Base-by-base conservation (phyloP, 53 echinoderm and acorn worm species). In the Hippasteria phrygiana region DNA sequence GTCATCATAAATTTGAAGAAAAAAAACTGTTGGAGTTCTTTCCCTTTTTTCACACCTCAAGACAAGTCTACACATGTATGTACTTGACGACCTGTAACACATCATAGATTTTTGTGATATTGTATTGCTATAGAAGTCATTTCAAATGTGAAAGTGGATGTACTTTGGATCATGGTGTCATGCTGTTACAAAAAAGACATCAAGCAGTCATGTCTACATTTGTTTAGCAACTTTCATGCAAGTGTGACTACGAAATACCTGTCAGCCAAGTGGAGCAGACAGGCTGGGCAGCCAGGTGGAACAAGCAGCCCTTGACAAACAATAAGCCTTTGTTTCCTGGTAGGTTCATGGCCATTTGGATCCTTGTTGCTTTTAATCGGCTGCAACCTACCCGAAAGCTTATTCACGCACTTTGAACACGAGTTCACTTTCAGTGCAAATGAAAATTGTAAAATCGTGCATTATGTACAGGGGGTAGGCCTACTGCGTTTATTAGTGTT, bases 221-320 rank as follows among this genome's bases (percentile, higher is more conserved):
- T 11, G 26, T 33, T 14, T 20, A 48, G 48, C 8, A 29, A 29
- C 33, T 14, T 67, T 33, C 69, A 67, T 11, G 35, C 69, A 67
- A 36, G 69, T 35, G 8, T 67, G 69, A 67, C 69, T 67, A 16
- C 34, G 69, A 20, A 73, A n/a, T 42, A 43, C 73, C 26, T 41
- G 41, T 11, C 9, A 42, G 42, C 73, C 43, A 73, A 20, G 73
- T 35, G 1, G 69, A 67, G 16, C 69, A 35, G 34, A 29, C 69
- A 36, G 8, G 24, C 62, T 62, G 24, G 24, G 62, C 5, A 62
- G 18, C 62, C 62, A 62, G 48, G 14, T 14, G 62, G 13, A 22
- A 62, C n/a, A n/a, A 5, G 18, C 73, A 42, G n/a, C 3, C 73
- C 73, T 73, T 73, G 73, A 16, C 42, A 40, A 18, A 73, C 40